These are phyloP conservation scores for Galaxias olidus DNA, from an alignment of 2,797 vertebrate genomes.

Conservation along the genomic window DNA sequence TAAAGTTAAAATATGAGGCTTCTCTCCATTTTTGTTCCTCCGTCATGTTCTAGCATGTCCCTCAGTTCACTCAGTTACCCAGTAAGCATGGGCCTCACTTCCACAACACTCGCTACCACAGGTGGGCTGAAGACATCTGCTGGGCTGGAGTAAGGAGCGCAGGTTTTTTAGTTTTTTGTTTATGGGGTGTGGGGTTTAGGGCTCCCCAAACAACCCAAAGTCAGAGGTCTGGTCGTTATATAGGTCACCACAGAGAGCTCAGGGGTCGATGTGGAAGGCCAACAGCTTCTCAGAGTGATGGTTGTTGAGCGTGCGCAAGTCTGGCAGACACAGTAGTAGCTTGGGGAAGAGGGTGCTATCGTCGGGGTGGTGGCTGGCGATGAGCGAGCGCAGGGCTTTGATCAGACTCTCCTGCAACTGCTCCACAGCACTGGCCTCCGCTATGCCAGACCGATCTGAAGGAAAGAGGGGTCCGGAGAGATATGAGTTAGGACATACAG, in stretches of 20 bases:
- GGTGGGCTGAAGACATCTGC: conserved; percentile 43
- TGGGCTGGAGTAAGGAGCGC: no score
- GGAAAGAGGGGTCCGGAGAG: conserved; percentile 27
- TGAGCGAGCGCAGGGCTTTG: conserved; percentile 70
- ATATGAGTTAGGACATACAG: no score
- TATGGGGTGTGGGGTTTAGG: no score
- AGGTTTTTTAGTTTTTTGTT: no score
- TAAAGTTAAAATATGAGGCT: conserved; percentile 40
- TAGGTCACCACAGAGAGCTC: no score
- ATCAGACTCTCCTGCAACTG: conserved; percentile 80
- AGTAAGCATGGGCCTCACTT: conserved; percentile 30
- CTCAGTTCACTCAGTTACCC: conserved; percentile 17
- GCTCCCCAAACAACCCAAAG: no score
- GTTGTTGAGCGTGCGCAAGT: conserved; percentile 81
- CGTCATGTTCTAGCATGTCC: conserved; percentile 25
- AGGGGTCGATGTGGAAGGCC: conserved; percentile 79
- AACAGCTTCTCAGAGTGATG: conserved; percentile 82
- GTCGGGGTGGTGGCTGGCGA: conserved; percentile 70
- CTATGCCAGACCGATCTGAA: conserved; percentile 74
- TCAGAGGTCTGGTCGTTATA: no score
- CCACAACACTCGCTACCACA: conserved; percentile 49
- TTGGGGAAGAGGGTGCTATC: conserved; percentile 73
- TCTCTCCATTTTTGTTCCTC: conserved; percentile 32
- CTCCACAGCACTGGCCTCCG: conserved; percentile 72
- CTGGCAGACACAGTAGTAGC: conserved; percentile 77